These are phyloP conservation scores for Caenorhabditis sulstoni DNA, from an alignment of 2,888 invertebrate species.

Conservation along the genomic window DNA sequence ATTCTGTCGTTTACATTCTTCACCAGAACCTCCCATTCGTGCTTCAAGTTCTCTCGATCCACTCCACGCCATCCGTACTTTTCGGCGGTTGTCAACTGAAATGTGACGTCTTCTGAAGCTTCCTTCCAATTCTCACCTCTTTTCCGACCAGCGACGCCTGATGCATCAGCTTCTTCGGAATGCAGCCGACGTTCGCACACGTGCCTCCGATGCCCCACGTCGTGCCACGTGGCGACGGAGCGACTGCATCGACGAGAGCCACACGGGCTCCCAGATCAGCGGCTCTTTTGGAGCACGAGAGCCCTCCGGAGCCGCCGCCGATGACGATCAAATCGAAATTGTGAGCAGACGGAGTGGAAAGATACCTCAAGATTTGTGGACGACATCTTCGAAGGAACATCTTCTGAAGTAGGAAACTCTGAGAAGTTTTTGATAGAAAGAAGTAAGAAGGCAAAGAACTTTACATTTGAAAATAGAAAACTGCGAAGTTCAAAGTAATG, in stretches of 20 bases:
- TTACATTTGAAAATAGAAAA: neutral
- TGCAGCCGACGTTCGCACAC: slow-evolving; percentile 93
- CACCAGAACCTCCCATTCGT: slow-evolving; percentile 81
- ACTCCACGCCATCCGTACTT: slow-evolving; percentile 61
- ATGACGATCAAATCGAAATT: slow-evolving; percentile 94
- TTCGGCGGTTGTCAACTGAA: slow-evolving; percentile 41
- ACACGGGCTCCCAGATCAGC: slow-evolving; percentile 83
- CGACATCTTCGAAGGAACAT: slow-evolving; percentile 17
- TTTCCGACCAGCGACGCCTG: slow-evolving; percentile 89
- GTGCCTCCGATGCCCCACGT: slow-evolving; percentile 96
- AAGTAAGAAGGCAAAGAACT: no score
- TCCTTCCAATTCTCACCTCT: slow-evolving; percentile 68
- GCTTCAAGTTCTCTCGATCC: slow-evolving; percentile 32
- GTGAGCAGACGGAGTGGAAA: slow-evolving; percentile 16
- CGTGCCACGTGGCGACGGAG: slow-evolving; percentile 86
- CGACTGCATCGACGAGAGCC: slow-evolving; percentile 84
- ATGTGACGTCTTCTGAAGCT: neutral
- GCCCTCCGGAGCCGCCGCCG: slow-evolving; percentile 95
- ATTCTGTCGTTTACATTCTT: slow-evolving; percentile 80
- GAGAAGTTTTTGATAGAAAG: no score
- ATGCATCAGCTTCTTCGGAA: slow-evolving; percentile 97
- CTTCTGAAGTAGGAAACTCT: neutral
- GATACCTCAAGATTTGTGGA: neutral
- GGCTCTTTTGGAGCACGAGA: slow-evolving; percentile 90
- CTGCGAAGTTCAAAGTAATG: neutral